A percentile compares a stretch with the other conserved stretches of the same genome.
These are phyloP conservation scores for Argopecten irradians DNA, from an alignment of 1,140 invertebrate genomes.

Conservation along the genomic window DNA sequence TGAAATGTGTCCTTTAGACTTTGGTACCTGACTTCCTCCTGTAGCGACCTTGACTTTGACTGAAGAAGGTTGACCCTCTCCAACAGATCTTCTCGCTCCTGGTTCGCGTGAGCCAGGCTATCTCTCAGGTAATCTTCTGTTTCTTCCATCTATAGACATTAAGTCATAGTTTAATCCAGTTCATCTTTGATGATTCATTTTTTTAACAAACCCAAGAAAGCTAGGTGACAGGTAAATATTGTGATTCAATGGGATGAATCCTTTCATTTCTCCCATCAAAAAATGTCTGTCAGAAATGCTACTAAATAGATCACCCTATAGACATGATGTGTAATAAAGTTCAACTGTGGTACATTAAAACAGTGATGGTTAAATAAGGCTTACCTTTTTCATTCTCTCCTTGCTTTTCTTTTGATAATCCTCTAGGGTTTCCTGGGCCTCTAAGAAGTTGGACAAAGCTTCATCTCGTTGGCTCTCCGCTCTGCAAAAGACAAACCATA, in stretches of 20 bases:
- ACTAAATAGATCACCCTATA: no score
- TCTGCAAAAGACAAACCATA: conserved; percentile 53
- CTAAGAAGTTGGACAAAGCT: conserved; percentile 67
- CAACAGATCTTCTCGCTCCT: conserved; percentile 69
- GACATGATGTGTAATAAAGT: no score
- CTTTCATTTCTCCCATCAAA: no score
- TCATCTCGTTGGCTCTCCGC: conserved; percentile 68
- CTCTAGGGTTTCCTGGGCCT: conserved; percentile 66
- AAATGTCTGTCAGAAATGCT: no score
- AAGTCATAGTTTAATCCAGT: no score
- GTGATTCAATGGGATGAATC: no score
- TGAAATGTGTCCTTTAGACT: neutral
- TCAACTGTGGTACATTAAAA: no score
- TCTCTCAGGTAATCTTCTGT: conserved; percentile 69
- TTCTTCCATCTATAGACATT: conserved; percentile 55
- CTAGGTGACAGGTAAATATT: no score
- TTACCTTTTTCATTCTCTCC: conserved; percentile 68
- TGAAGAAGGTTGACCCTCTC: conserved; percentile 59
- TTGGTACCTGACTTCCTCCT: conserved; percentile 67
- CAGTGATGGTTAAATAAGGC: no score
- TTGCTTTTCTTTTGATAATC: conserved; percentile 69
- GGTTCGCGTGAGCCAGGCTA: conserved; percentile 59
- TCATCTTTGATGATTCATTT: no score
- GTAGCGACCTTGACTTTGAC: conserved; percentile 56
- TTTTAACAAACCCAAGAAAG: no score